These are phyloP conservation scores for Ceratosolen fusciceps DNA, from an alignment of 1,140 invertebrate species.

Conservation along the genomic window DNA sequence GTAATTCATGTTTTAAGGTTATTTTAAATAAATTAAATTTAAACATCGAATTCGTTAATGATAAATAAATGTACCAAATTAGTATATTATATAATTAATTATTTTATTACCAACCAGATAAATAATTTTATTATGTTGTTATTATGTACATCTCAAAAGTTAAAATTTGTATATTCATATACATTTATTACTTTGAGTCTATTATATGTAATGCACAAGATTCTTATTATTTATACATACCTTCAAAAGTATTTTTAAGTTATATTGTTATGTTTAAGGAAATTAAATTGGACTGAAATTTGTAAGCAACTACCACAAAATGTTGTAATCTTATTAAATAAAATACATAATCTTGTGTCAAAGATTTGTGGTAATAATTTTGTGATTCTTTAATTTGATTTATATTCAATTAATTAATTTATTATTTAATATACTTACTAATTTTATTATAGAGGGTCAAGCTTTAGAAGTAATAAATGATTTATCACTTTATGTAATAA, in stretches of 20 bases:
- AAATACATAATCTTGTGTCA: constrained; percentile 53
- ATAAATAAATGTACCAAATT: not conserved
- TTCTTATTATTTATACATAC: constrained; percentile 26
- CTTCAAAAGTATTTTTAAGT: constrained; percentile 30
- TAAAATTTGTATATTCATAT: too few species aligned
- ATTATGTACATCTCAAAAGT: too few species aligned
- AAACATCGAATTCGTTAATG: not conserved
- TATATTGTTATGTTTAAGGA: constrained; percentile 52
- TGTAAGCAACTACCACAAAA: constrained; percentile 54
- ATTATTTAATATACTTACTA: constrained; percentile 19
- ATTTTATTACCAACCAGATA: too few species aligned
- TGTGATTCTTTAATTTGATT: constrained; percentile 18
- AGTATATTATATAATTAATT: too few species aligned
- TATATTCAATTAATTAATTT: constrained; percentile 27
- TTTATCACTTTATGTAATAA: constrained; percentile 74
- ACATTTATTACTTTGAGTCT: too few species aligned
- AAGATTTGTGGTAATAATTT: constrained; percentile 54
- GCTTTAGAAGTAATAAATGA: constrained; percentile 75
- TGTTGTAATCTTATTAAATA: constrained; percentile 46
- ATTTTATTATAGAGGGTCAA: constrained; percentile 55
- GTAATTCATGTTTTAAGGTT: constrained; percentile 49
- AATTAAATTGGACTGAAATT: constrained; percentile 59
- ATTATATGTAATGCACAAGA: not conserved
- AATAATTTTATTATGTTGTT: too few species aligned
- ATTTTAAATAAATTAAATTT: constrained; percentile 9